Evolutionary conservation across 2,113 vertebrate genomes (phyloP).

Genomic region (Caranx melampygus): DNA sequence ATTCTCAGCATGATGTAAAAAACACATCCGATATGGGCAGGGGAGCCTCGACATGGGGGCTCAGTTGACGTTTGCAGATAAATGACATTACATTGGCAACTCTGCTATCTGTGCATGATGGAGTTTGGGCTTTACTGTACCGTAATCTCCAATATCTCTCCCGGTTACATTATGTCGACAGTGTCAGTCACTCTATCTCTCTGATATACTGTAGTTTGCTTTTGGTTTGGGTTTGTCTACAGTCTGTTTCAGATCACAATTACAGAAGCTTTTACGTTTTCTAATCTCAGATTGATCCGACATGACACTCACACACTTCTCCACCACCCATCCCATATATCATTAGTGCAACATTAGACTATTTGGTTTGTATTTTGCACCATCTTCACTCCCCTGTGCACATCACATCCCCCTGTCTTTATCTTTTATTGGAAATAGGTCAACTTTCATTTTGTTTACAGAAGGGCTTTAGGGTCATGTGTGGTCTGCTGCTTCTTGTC

Average conservation of each 20-base stretch:
- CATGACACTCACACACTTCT: neutral
- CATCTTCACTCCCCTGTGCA: too few species aligned
- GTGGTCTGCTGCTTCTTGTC: neutral
- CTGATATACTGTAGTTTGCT: neutral
- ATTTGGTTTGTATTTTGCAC: too few species aligned
- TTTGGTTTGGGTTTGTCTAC: neutral
- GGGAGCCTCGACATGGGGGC: conserved; percentile 23
- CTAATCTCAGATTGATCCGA: neutral
- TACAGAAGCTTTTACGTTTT: too few species aligned
- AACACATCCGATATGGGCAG: conserved; percentile 9
- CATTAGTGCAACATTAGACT: too few species aligned
- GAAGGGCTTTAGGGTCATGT: too few species aligned
- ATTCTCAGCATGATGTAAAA: conserved; percentile 23
- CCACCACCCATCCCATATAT: too few species aligned
- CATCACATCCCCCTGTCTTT: too few species aligned
- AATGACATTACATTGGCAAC: conserved; percentile 22
- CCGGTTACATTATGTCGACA: neutral
- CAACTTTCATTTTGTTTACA: too few species aligned
- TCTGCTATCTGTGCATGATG: conserved; percentile 35
- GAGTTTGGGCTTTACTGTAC: conserved; percentile 13
- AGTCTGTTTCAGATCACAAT: neutral
- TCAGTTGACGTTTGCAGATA: conserved; percentile 10
- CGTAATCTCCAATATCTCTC: conserved; percentile 10
- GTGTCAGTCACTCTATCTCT: neutral
- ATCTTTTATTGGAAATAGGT: too few species aligned